Conservation (phyloP, 2,888 invertebrate genomes). For the Ectemnius lituratus region DNA sequence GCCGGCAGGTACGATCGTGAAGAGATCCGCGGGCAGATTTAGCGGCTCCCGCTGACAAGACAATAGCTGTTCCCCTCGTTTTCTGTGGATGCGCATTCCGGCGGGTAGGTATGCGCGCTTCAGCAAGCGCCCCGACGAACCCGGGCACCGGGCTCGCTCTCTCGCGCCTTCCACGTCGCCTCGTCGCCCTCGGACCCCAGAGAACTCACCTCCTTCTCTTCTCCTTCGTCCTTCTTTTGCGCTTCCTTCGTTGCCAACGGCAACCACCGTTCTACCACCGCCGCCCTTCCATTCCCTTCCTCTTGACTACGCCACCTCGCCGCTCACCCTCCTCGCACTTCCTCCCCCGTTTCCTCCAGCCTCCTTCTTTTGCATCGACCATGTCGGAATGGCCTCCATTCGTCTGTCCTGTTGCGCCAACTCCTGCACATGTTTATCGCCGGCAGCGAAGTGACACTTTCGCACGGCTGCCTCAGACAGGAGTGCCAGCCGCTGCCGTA, state of each 20-base stretch:
- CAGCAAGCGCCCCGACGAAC: slow-evolving; percentile 46
- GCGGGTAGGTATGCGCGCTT: slow-evolving; percentile 66
- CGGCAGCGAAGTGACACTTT: slow-evolving; percentile 68
- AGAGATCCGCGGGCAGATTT: slow-evolving; percentile 75
- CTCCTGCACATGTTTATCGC: slow-evolving; percentile 65
- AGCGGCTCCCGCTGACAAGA: slow-evolving; percentile 75
- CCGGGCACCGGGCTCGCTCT: slow-evolving; percentile 22
- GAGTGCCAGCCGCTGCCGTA: slow-evolving; percentile 13
- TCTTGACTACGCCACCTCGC: background rate
- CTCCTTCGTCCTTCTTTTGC: background rate
- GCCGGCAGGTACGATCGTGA: slow-evolving; percentile 68
- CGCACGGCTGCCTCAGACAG: slow-evolving; percentile 61
- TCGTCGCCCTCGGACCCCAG: slow-evolving; percentile 25
- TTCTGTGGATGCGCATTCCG: slow-evolving; percentile 71
- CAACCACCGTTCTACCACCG: background rate
- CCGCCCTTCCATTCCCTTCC: background rate
- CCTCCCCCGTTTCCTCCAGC: slow-evolving; percentile 35
- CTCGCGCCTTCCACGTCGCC: slow-evolving; percentile 49
- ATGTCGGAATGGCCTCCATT: slow-evolving; percentile 54
- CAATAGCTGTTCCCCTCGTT: slow-evolving; percentile 74
- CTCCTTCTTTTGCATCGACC: slow-evolving; percentile 47
- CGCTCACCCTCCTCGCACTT: slow-evolving; percentile 19
- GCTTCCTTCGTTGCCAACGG: background rate
- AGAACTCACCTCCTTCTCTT: slow-evolving; percentile 38
- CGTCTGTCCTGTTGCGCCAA: slow-evolving; percentile 59